Base-by-base conservation (phyloP, 2,888 invertebrate genomes). In the Orchesella flavescens region DNA sequence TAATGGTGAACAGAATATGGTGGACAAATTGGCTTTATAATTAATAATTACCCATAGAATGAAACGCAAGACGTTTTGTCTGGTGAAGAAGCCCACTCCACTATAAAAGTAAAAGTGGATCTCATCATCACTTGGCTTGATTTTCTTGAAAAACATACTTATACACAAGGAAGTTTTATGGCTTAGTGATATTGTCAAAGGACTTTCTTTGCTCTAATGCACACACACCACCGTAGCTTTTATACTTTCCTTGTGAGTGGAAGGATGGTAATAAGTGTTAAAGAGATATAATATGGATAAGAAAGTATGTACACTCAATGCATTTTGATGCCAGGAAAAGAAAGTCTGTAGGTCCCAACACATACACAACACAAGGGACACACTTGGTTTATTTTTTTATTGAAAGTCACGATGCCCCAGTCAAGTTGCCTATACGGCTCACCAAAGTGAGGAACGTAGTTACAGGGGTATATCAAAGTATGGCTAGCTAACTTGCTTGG, bases 391-490 rank as follows among this genome's bases (percentile, higher is more conserved):
- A 23, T 24, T 53, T 71, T 53, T n/a, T n/a, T 57, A 10, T 49
- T 15, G 17, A 68, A 21, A 53, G 69, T 71, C 69, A 71, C 69
- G 69, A 71, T 53, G 53, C 69, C 68, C 17, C 66, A 46, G 23
- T 44, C 13, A 68, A 49, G 46, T 53, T 71, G 49, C 68, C 17
- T 46, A 68, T n/a, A 66, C n/a, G 43, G 44, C 43, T 66, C 24
- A 61, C 24, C n/a, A 43, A 19, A 71, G 49, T 24, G 53, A 71
- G 53, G 23, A 71, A 71, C 15, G 24, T 49, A 24, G 69, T 71
- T 24, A 61, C 61, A 61, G 23, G 61, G 61, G 2, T 61, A 61
- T 61, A 61, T 61, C 61, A 61, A 61, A 61, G 61, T 10, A 61
- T n/a, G n/a, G n/a, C n/a, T n/a, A n/a, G n/a, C n/a, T n/a, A n/a